Base-by-base conservation (phyloP, 2,888 invertebrate species). In the Yponomeuta sedellus region DNA sequence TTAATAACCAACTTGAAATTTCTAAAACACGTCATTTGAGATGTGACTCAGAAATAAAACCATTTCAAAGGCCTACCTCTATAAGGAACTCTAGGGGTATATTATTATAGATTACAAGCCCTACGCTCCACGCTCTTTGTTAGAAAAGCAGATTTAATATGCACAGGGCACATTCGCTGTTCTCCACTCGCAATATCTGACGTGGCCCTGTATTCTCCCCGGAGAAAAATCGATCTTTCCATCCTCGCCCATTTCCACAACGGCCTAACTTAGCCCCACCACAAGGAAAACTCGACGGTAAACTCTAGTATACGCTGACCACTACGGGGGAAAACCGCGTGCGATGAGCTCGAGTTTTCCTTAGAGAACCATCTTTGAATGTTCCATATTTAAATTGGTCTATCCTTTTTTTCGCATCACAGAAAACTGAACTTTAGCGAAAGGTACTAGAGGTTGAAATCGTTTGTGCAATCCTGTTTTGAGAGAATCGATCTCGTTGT, bases 321-420 rank as follows among this genome's bases (percentile, higher is more conserved):
- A n/a, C 67, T 72, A 78, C 69, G 61, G 72, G 19, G 56, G 66
- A 80, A 73, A 81, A 77, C 77, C 69, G 80, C 74, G 61, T 83
- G 72, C 68, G 68, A 61, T 40, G 66, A 70, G 71, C 71, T 74
- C 74, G 77, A 82, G 75, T 88, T 88, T 90, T 91, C 90, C 90
- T 89, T 83, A 83, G 88, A 91, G 91, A 88, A 86, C 90, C 89
- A 91, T 91, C 91, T 90, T 87, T 80, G 78, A 78, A 76, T 77
- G 86, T 81, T 86, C 87, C 82, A 86, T 88, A 85, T 86, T 83
- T 80, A 84, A 88, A 89, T 85, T 83, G 85, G 75, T 83, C 78
- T 88, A 88, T 86, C 84, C 82, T 81, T 83, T 76, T 70, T 34
- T 10, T 1, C 1, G 8, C 22, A 1, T 72, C 76, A 61, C 52